Base-by-base conservation (phyloP, 2,888 invertebrate genomes). In the Hedychridium roseum region DNA sequence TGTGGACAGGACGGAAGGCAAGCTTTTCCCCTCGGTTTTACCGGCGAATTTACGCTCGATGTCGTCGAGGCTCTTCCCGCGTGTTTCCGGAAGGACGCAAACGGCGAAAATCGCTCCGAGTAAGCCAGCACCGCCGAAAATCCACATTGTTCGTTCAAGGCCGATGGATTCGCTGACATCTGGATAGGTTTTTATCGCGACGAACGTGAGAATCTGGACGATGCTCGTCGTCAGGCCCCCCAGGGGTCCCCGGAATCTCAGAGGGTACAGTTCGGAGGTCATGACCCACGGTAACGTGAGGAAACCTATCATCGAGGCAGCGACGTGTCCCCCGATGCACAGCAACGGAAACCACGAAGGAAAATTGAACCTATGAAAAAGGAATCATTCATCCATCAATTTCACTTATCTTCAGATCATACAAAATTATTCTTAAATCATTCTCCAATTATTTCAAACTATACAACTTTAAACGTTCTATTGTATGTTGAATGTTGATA, bases 271-370 rank as follows among this genome's bases (percentile, higher is more conserved):
- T 66, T 89, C 89, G 1, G 88, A 88, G 0, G 86, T 88, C 85
- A 90, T 85, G 18, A 89, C 85, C 88, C 89, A 89, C 0, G 89
- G 89, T 2, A 90, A 79, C 16, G 89, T 89, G 0, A 89, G 74
- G 74, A 88, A 88, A 0, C 89, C 89, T 1, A 89, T 82, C 89
- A 89, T 90, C 52, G 88, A 88, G 64, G 87, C 87, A 0, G 86
- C 85, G 0, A 90, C 89, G 70, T 89, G 88, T 11, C 85, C 79
- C 18, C 88, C 76, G 0, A 90, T 82, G 57, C 88, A 88, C 0
- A 85, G 79, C 2, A 89, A 68, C 17, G 83, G 83, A 11, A 83
- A 60, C 67, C 80, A 78, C 0, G 79, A 69, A 2, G 73, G 61
- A 7, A 71, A 44, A 6, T 54, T 30, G 37, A 58, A 71, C 35